Base-by-base conservation (phyloP, 2,113 vertebrate species). In the Clinocottus analis region DNA sequence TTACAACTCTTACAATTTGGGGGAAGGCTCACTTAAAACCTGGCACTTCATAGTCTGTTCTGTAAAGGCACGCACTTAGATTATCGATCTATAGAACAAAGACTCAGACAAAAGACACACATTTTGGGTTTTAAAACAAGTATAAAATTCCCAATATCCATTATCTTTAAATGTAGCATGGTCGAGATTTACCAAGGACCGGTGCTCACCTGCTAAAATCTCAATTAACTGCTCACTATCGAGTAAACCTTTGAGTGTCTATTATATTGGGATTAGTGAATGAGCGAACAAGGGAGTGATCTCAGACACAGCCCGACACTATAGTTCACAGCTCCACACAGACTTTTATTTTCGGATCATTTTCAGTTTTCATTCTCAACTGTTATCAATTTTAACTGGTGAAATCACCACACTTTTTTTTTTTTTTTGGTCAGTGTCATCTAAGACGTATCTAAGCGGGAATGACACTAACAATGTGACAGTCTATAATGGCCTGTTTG, bases 151-250 rank as follows among this genome's bases (percentile, higher is more conserved):
- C 39, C 16, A 45, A 21, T 45, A 33, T 5, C 12, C 14, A 19
- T 17, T n/a, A 27, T 60, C 16, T 59, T 19, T 14, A 73, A 37
- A 61, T 61, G 11, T 11, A 60, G 17, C 58, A 11, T 7, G 8
- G 7, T 49, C 31, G 27, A 93, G 93, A 59, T 82, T 92, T 61
- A 85, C 77, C 35, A 95, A 92, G 72, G 87, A 87, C 0, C 87
- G 86, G 0, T 83, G 90, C 45, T 85, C 72, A 29, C 23, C 27
- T 14, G 35, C 19, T 23, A 3, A 63, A 63, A 41, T 39, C 4
- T 29, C 33, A 55, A 16, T 64, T 12, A 19, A 33, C 29, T 39
- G 29, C 3, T 51, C 31, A 47, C 10, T 13, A 8, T 21, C 27
- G 31, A 27, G 10, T 37, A 5, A 39, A 41, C 33, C 8, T 37